Percentiles rank a stretch among this genome's conserved stretches.
Conservation (phyloP, 2,888 invertebrate species). For the Augiades crinisus region DNA sequence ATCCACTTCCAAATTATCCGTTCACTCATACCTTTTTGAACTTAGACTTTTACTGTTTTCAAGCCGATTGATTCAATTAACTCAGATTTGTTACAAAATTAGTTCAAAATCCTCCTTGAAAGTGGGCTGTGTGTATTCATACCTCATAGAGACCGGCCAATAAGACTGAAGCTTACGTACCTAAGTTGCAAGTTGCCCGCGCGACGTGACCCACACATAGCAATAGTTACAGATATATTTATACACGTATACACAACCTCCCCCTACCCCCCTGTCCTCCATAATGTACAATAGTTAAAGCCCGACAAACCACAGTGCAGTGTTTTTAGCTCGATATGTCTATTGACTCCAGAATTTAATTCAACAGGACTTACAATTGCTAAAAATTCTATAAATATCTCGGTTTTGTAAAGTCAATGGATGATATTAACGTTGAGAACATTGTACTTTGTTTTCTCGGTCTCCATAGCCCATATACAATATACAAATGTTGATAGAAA, state of each 20-base stretch:
- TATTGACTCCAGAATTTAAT: no score
- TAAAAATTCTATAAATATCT: no score
- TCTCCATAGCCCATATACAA: conserved; percentile 74
- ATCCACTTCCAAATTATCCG: conserved; percentile 13
- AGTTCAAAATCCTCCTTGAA: no score
- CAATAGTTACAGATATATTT: conserved; percentile 67
- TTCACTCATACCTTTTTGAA: conserved; percentile 1
- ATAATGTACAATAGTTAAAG: conserved; percentile 73
- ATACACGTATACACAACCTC: conserved; percentile 60
- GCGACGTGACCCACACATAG: conserved; percentile 53
- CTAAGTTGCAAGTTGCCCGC: conserved; percentile 49
- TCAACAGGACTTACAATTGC: no score
- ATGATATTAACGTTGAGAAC: conserved; percentile 35
- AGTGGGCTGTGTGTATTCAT: conserved; percentile 16
- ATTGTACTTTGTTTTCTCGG: conserved; percentile 48
- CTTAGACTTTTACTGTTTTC: conserved; percentile 22
- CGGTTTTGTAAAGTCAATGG: background rate
- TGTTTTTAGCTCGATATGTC: conserved; percentile 39
- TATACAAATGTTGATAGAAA: conserved; percentile 63
- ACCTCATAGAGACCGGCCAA: conserved; percentile 39
- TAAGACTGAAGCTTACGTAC: conserved; percentile 68
- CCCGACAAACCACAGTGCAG: conserved; percentile 47
- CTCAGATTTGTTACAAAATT: conserved; percentile 14
- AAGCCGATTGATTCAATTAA: background rate
- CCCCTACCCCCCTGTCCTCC: conserved; percentile 62